phyloP scores from a whole-genome alignment of 2,113 vertebrate species.

The Entomyzon cyanotis region DNA sequence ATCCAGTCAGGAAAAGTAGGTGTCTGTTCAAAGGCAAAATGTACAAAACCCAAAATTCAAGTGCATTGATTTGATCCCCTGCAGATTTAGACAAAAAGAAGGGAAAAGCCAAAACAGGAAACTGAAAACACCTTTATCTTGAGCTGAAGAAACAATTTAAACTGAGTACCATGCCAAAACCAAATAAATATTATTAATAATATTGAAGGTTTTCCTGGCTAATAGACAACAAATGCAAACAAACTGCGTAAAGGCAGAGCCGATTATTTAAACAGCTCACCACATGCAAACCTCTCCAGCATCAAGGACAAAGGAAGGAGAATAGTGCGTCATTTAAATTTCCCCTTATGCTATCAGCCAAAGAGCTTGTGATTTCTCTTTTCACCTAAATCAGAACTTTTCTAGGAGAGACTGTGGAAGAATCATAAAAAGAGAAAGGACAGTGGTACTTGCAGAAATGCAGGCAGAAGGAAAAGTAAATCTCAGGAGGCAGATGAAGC shows the following conservation, averaged over 20 bases:
- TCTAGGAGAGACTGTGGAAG: background rate
- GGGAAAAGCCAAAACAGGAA: background rate
- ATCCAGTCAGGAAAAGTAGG: background rate
- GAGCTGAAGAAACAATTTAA: background rate
- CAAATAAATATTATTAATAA: background rate
- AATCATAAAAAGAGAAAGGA: background rate
- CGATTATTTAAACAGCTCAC: background rate
- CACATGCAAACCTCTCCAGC: background rate
- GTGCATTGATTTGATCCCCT: background rate
- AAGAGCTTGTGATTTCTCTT: background rate
- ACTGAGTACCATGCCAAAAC: background rate
- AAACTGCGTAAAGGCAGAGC: background rate
- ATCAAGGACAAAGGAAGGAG: background rate
- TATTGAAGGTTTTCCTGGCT: background rate
- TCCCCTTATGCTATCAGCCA: background rate
- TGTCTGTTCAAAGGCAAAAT: background rate
- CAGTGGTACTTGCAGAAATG: background rate
- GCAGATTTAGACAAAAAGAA: background rate
- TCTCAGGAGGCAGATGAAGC: background rate
- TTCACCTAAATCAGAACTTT: background rate
- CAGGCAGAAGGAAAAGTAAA: background rate
- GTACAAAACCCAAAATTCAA: background rate
- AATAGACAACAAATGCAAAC: background rate
- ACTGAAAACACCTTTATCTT: background rate
- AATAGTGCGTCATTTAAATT: background rate